Base-by-base conservation (phyloP, 2,888 invertebrate genomes). In the Resseliella maxima region DNA sequence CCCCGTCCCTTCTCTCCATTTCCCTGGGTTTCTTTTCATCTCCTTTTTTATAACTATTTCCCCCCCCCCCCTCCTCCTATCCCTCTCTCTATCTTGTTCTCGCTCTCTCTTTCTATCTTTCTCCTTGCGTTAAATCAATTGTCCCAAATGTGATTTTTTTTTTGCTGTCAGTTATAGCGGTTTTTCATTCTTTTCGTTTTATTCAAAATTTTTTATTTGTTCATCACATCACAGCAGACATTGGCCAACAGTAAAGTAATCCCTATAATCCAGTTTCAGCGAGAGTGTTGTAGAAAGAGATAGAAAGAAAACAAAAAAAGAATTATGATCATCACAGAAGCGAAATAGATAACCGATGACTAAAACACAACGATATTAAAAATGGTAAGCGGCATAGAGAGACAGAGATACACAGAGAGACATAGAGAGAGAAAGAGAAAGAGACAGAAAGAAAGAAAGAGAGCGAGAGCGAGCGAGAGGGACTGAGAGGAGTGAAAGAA, bases 251-350 rank as follows among this genome's bases (percentile, higher is more conserved):
- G 27, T 59, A 59, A 59, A 50, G 6, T 27, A 59, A 59, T 24
- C 24, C 24, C 59, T n/a, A n/a, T 12, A 45, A 59, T 59, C 1
- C 59, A 59, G 3, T 59, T 27, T 2, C 27, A 6, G 3, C 59
- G n/a, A n/a, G n/a, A n/a, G n/a, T n/a, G n/a, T n/a, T n/a, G n/a
- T n/a, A n/a, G n/a, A n/a, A n/a, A n/a, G n/a, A n/a, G n/a, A n/a
- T n/a, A n/a, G n/a, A n/a, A n/a, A n/a, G n/a, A n/a, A n/a, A n/a
- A n/a, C n/a, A n/a, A n/a, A n/a, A n/a, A 2, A 27, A 59, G 24
- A 59, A 24, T 59, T 59, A 59, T 59, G 59, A 59, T 59, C 59
- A 12, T 12, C 59, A 59, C 59, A 59, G 59, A 59, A 27, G 24
- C 27, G n/a, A 18, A 50, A 59, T 59, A 59, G 59, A 59, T 59